Percentiles rank a stretch among this genome's conserved stretches.
Conservation (phyloP, 1,140 invertebrate species). For the Formica selysi region DNA sequence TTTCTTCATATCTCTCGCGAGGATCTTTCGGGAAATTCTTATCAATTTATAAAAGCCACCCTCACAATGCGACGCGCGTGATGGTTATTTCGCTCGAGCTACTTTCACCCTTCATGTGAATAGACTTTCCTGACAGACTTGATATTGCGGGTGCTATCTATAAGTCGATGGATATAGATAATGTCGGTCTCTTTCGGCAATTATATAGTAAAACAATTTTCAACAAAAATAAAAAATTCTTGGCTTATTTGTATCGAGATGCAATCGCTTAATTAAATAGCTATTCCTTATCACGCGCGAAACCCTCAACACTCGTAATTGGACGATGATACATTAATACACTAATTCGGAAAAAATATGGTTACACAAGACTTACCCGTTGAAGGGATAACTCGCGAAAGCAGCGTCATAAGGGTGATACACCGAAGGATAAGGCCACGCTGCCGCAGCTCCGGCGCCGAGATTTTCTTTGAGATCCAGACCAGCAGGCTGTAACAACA, state of each 20-base stretch:
- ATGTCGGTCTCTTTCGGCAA: not conserved
- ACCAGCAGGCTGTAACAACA: conserved; percentile 88
- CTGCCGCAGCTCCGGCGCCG: conserved; percentile 91
- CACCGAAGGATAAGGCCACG: conserved; percentile 95
- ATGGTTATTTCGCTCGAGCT: not conserved
- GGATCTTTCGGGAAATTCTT: conserved; percentile 20
- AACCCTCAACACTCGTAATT: conserved; percentile 4
- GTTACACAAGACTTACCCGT: conserved; percentile 91
- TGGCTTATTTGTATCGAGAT: not conserved
- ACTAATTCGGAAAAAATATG: not conserved
- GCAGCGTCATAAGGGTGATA: conserved; percentile 96
- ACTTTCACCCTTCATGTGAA: not conserved
- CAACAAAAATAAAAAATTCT: not conserved
- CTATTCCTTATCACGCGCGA: not conserved
- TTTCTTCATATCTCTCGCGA: not conserved
- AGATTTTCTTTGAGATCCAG: conserved; percentile 96
- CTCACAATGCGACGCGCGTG: not conserved
- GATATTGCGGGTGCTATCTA: not conserved
- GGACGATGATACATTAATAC: not conserved
- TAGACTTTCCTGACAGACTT: not conserved
- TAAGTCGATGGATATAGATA: not conserved
- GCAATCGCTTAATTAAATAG: conserved; percentile 27
- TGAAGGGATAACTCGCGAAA: conserved; percentile 96
- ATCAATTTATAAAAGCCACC: not conserved
- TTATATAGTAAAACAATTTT: not conserved